These are phyloP conservation scores for Chymomyza procnemis DNA, from an alignment of 2,888 invertebrate species.

Conservation along the genomic window DNA sequence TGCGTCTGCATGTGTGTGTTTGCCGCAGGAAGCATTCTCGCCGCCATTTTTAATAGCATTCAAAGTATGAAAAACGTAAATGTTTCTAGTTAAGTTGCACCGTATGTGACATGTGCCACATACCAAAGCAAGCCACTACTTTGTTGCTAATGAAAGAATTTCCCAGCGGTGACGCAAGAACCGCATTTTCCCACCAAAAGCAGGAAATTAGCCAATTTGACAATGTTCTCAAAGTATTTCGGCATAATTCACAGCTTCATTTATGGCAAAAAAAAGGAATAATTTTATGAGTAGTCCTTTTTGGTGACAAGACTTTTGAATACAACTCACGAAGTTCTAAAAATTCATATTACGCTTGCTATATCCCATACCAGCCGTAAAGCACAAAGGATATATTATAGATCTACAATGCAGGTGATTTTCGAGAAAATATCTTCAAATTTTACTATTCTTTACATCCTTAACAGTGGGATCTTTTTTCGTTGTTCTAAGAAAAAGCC, in stretches of 20 bases:
- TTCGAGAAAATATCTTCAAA: too few relatives aligned
- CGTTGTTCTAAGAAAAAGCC: too few relatives aligned
- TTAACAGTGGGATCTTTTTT: too few relatives aligned
- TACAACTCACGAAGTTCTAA: too few relatives aligned
- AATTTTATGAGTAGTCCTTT: too few relatives aligned
- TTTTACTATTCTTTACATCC: too few relatives aligned
- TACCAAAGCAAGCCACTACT: neutral
- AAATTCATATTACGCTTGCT: too few relatives aligned
- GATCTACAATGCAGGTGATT: too few relatives aligned
- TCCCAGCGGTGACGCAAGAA: neutral
- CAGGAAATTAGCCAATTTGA: neutral
- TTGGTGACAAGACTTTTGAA: too few relatives aligned
- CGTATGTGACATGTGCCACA: neutral
- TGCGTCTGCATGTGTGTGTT: neutral
- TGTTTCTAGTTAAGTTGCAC: neutral
- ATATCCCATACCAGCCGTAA: too few relatives aligned
- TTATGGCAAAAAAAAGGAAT: too few relatives aligned
- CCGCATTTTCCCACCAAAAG: neutral
- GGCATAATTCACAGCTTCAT: neutral
- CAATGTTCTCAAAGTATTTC: neutral
- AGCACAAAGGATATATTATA: too few relatives aligned
- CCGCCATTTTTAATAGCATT: neutral
- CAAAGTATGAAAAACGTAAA: neutral
- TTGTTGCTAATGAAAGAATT: neutral
- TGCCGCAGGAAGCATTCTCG: neutral